Conservation (phyloP, 1,140 invertebrate genomes). For the Eupeodes corollae region DNA sequence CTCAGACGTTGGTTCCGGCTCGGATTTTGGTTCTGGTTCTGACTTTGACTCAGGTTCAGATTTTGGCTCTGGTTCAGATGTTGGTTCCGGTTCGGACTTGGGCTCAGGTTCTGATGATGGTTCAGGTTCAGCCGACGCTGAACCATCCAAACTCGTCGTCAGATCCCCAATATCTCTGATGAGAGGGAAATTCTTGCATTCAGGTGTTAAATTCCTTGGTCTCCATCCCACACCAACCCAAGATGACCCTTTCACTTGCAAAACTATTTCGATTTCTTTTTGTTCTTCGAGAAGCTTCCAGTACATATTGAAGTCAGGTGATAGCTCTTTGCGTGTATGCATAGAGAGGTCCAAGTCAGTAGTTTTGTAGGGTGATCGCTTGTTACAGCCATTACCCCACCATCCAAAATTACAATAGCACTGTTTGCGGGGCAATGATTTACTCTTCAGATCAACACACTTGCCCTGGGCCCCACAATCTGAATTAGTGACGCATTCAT, state of each 20-base stretch:
- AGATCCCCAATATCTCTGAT: conserved; percentile 42
- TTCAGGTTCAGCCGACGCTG: conserved; percentile 20
- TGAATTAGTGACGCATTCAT: conserved; percentile 68
- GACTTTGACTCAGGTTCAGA: conserved; percentile 34
- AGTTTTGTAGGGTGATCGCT: conserved; percentile 55
- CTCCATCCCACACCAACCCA: conserved; percentile 82
- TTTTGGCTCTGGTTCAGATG: conserved; percentile 23
- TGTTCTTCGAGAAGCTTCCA: conserved; percentile 71
- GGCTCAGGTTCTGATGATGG: conserved; percentile 17
- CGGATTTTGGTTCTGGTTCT: conserved; percentile 33
- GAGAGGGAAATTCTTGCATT: conserved; percentile 65
- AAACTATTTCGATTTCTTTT: conserved; percentile 72
- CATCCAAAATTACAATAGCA: conserved; percentile 85
- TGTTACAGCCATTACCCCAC: conserved; percentile 67
- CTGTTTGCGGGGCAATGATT: conserved; percentile 65
- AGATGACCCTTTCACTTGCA: conserved; percentile 70
- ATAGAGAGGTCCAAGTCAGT: conserved; percentile 51
- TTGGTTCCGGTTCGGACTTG: conserved; percentile 17
- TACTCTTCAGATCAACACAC: conserved; percentile 68
- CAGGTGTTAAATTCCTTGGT: conserved; percentile 55
- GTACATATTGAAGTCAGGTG: conserved; percentile 61
- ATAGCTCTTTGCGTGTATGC: conserved; percentile 60
- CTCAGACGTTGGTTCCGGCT: conserved; percentile 30
- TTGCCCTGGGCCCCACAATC: conserved; percentile 78
- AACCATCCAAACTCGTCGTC: conserved; percentile 17